Percentiles rank a stretch among this genome's conserved stretches.
Evolutionary conservation across 2,113 vertebrate genomes (phyloP).

Genomic region (Pelmatolapia mariae): DNA sequence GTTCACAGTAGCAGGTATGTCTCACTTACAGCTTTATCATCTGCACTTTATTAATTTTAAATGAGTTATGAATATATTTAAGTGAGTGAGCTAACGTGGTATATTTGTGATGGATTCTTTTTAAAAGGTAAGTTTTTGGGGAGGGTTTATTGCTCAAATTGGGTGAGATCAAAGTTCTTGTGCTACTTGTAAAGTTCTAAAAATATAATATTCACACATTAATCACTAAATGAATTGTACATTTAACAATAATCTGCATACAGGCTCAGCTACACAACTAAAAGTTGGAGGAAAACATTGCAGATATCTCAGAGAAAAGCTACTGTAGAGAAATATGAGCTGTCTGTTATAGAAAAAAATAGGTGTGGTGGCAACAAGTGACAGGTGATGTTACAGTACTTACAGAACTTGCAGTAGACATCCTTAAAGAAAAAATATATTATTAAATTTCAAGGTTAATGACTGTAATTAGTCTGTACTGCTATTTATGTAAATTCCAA

Average conservation of each 20-base stretch:
- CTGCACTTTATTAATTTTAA: neutral
- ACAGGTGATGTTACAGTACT: neutral
- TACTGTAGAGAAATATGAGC: neutral
- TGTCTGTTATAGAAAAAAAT: neutral
- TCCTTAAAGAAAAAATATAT: neutral
- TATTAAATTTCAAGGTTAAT: neutral
- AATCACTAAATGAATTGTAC: neutral
- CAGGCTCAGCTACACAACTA: neutral
- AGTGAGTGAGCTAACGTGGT: neutral
- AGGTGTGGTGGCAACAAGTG: neutral
- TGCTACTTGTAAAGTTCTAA: neutral
- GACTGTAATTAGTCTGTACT: neutral
- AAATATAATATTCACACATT: neutral
- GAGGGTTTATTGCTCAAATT: neutral
- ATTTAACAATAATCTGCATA: neutral
- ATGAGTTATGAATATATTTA: neutral
- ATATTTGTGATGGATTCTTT: neutral
- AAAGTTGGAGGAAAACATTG: neutral
- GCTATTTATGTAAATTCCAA: neutral
- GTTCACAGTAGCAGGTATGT: slow-evolving; percentile 62
- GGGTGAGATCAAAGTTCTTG: neutral
- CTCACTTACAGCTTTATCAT: slow-evolving; percentile 9
- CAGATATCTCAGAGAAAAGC: neutral
- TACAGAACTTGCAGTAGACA: neutral
- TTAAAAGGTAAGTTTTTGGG: neutral